These are phyloP conservation scores for Lamprotornis superbus DNA, from an alignment of 2,113 vertebrate genomes.

Conservation along the genomic window DNA sequence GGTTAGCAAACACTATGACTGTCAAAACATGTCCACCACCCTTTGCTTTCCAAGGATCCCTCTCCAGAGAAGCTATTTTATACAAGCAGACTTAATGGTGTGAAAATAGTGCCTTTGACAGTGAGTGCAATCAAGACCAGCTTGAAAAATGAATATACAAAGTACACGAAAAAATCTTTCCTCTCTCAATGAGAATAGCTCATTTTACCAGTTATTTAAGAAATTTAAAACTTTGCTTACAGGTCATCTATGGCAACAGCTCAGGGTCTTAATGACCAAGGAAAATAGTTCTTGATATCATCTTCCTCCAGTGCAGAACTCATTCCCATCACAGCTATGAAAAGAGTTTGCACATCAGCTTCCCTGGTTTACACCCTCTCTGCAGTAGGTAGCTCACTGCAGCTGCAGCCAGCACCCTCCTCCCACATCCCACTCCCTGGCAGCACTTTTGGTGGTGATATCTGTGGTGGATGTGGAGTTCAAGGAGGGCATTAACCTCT, in stretches of 20 bases:
- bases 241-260: background rate
- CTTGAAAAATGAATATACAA: background rate
- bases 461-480: background rate
- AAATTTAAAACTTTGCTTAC: background rate
- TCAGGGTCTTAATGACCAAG: background rate
- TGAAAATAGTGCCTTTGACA: background rate
- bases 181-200: background rate
- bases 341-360: fast-evolving
- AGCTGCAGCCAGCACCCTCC: background rate
- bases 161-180: background rate
- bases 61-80: background rate
- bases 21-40: background rate
- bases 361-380: background rate
- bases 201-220: background rate
- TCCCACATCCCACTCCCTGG: background rate
- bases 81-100: background rate
- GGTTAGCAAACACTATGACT: background rate
- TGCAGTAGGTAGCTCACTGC: background rate
- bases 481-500: background rate
- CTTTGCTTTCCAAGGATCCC: background rate
- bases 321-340: background rate
- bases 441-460: background rate
- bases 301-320: background rate
- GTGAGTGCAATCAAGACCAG: background rate
- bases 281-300: background rate